Conservation (phyloP, 1,140 invertebrate genomes). For the Samia ricini region DNA sequence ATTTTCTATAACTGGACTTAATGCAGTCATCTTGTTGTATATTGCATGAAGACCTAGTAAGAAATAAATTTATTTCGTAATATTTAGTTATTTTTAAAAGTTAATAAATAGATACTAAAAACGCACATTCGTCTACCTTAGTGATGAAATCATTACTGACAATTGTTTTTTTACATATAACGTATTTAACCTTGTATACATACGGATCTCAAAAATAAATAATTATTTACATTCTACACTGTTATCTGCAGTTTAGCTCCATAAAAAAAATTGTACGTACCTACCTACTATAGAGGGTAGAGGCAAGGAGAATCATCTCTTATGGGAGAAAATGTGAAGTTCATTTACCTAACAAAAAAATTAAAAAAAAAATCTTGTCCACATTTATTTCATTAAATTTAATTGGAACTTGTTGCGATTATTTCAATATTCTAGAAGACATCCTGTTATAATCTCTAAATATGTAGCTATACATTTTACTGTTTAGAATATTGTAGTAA, state of each 20-base stretch:
- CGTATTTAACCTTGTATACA: conserved; percentile 10
- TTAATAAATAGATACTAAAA: conserved; percentile 18
- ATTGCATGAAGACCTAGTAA: conserved; percentile 21
- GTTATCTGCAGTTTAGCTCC: neutral
- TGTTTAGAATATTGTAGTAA: too few relatives aligned
- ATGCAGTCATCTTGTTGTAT: conserved; percentile 38
- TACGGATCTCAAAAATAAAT: conserved; percentile 5
- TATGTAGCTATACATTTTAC: too few relatives aligned
- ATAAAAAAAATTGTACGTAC: neutral
- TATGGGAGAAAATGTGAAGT: too few relatives aligned
- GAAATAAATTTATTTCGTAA: conserved; percentile 7
- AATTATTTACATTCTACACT: conserved; percentile 12
- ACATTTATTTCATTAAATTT: too few relatives aligned
- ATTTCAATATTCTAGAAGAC: too few relatives aligned
- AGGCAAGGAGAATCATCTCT: too few relatives aligned
- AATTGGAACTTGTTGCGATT: too few relatives aligned
- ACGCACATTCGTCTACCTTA: conserved; percentile 3
- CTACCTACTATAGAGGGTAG: too few relatives aligned
- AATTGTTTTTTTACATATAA: neutral
- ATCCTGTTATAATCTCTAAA: too few relatives aligned
- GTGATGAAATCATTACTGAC: conserved; percentile 10
- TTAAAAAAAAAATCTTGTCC: too few relatives aligned
- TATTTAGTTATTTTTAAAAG: neutral
- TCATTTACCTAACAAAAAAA: too few relatives aligned
- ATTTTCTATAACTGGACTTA: conserved; percentile 58